phyloP scores from a whole-genome alignment of 2,888 invertebrate species.

The Netelia virgata region DNA sequence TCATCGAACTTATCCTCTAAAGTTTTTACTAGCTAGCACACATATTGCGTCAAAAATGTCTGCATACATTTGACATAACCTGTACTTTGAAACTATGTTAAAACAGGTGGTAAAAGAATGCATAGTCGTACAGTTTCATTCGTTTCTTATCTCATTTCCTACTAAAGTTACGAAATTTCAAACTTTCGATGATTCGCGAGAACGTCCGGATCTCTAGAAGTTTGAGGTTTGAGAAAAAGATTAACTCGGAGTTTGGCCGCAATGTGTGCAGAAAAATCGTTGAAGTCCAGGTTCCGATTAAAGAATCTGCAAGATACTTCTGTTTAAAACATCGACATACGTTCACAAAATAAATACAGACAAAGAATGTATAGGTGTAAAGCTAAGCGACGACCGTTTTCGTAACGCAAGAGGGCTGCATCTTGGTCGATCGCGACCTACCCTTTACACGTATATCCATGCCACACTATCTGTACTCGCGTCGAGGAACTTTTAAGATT shows the following conservation, averaged over 20 bases:
- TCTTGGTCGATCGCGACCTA: background rate
- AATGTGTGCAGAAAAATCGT: slow-evolving; percentile 13
- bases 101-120: background rate
- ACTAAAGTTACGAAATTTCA: background rate
- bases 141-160: slow-evolving; percentile 11
- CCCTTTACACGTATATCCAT: slow-evolving; percentile 1
- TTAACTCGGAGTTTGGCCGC: slow-evolving; percentile 20
- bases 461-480: slow-evolving; percentile 28
- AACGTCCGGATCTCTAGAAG: background rate
- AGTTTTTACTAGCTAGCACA: too few species aligned
- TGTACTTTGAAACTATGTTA: too few species aligned
- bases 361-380: slow-evolving; percentile 10
- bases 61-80: too few species aligned
- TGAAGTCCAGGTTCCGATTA: background rate
- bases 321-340: too few species aligned
- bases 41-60: too few species aligned
- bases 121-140: slow-evolving; percentile 12
- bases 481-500: slow-evolving; percentile 64
- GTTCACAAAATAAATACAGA: too few species aligned
- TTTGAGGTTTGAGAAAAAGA: background rate
- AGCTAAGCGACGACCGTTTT: slow-evolving; percentile 30
- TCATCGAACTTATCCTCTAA: too few species aligned
- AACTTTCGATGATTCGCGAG: slow-evolving; percentile 14
- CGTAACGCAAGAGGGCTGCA: slow-evolving; percentile 43
- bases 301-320: slow-evolving; percentile 37